Percentiles rank a stretch among this genome's conserved stretches.
phyloP scores from a whole-genome alignment of 2,113 vertebrate genomes.

The Zapus hudsonius region DNA sequence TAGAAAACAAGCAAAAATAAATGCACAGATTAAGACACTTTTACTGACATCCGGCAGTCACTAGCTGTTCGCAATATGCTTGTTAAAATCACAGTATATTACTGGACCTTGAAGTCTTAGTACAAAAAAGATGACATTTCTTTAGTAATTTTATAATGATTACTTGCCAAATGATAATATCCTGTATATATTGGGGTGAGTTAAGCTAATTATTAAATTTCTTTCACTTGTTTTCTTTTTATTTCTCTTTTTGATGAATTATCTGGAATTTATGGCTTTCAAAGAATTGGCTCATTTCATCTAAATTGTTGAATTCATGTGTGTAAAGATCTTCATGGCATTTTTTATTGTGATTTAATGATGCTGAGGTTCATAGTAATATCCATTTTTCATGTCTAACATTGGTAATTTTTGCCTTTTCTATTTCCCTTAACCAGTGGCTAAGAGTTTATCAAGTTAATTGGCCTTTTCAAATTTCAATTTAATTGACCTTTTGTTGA shows the following conservation, averaged over 20 bases:
- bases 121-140: not conserved
- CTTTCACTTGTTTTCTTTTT: conserved; percentile 44
- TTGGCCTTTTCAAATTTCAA: not conserved
- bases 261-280: not conserved
- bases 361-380: not conserved
- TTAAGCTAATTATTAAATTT: conserved; percentile 44
- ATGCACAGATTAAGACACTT: not conserved
- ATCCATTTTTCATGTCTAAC: not conserved
- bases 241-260: conserved; percentile 16
- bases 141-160: conserved; percentile 37
- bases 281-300: conserved; percentile 29
- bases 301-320: not conserved
- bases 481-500: conserved; percentile 31
- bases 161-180: not conserved
- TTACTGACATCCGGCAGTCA: not conserved
- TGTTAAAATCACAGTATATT: not conserved
- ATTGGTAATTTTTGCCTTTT: conserved; percentile 5
- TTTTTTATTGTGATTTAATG: not conserved
- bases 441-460: conserved; percentile 21
- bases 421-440: not conserved
- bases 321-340: not conserved
- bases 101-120: not conserved
- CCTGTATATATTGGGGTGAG: not conserved
- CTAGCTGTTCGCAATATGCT: not conserved
- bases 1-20: not conserved